These are phyloP conservation scores for Patella depressa DNA, from an alignment of 2,888 invertebrate genomes.

Conservation along the genomic window DNA sequence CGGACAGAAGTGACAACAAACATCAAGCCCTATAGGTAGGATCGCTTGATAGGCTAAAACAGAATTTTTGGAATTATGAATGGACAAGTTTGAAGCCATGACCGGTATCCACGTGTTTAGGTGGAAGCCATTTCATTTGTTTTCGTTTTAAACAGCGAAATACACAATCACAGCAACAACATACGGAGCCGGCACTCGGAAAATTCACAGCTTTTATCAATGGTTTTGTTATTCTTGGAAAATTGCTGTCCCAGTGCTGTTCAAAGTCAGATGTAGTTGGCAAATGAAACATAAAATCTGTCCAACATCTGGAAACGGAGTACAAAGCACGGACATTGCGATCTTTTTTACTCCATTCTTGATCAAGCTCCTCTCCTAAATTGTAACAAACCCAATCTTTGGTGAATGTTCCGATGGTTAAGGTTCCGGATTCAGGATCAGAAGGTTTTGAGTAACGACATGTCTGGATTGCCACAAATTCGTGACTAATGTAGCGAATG, in stretches of 20 bases:
- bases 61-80: constrained; percentile 34
- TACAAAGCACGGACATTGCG: constrained; percentile 56
- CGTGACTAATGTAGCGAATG: constrained; percentile 42
- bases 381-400: constrained; percentile 65
- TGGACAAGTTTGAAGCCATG: constrained; percentile 69
- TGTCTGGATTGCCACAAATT: constrained; percentile 66
- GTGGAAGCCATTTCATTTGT: constrained; percentile 66
- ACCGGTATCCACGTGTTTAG: constrained; percentile 66
- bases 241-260: constrained; percentile 65
- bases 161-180: constrained; percentile 61
- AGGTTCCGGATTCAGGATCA: constrained; percentile 49
- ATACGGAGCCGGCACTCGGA: constrained; percentile 52
- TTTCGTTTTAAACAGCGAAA: constrained; percentile 59
- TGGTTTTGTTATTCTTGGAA: constrained; percentile 61
- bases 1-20: too few species aligned
- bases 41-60: background rate
- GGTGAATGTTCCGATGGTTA: constrained; percentile 64
- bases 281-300: constrained; percentile 66
- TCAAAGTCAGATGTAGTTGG: constrained; percentile 65
- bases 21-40: too few species aligned
- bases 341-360: constrained; percentile 56
- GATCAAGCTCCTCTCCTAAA: constrained; percentile 47
- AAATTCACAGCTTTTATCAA: constrained; percentile 61
- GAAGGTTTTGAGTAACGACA: constrained; percentile 47
- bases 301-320: constrained; percentile 64